Conservation (phyloP, 2,888 invertebrate species). For the Caenorhabditis panamensis region DNA sequence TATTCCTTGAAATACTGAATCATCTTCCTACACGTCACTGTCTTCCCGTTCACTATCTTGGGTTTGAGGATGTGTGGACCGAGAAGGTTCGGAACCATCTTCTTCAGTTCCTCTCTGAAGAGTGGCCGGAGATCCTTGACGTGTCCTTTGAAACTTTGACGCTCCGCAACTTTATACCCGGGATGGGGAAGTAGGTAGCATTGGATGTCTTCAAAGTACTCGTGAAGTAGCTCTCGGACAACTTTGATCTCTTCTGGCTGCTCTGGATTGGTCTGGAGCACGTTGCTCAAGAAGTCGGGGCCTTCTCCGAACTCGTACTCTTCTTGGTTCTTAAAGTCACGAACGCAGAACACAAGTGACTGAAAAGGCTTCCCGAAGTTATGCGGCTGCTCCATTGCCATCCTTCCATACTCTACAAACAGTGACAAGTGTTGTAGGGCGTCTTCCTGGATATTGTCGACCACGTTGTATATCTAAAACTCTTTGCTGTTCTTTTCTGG, state of each 20-base stretch:
- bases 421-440: slow-evolving; percentile 94
- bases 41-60: slow-evolving; percentile 77
- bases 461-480: slow-evolving; percentile 89
- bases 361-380: slow-evolving; percentile 80
- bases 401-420: slow-evolving; percentile 97
- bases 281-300: slow-evolving; percentile 68
- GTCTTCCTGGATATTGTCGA: slow-evolving; percentile 97
- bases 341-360: slow-evolving; percentile 78
- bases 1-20: slow-evolving; percentile 79
- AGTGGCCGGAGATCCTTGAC: slow-evolving; percentile 78
- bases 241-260: slow-evolving; percentile 69
- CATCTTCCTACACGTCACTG: slow-evolving; percentile 78
- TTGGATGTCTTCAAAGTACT: slow-evolving; percentile 75
- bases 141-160: slow-evolving; percentile 77
- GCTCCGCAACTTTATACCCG: slow-evolving; percentile 79
- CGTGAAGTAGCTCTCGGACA: slow-evolving; percentile 70
- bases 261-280: slow-evolving; percentile 64
- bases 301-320: slow-evolving; percentile 77
- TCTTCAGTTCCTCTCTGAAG: slow-evolving; percentile 78
- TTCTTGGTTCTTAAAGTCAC: slow-evolving; percentile 83
- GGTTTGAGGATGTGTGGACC: slow-evolving; percentile 74
- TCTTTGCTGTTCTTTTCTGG: background rate
- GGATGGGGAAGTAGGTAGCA: slow-evolving; percentile 79
- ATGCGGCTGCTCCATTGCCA: slow-evolving; percentile 88
- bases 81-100: slow-evolving; percentile 75